Conservation (phyloP, 2,888 invertebrate species). For the Bombylius discolor region DNA sequence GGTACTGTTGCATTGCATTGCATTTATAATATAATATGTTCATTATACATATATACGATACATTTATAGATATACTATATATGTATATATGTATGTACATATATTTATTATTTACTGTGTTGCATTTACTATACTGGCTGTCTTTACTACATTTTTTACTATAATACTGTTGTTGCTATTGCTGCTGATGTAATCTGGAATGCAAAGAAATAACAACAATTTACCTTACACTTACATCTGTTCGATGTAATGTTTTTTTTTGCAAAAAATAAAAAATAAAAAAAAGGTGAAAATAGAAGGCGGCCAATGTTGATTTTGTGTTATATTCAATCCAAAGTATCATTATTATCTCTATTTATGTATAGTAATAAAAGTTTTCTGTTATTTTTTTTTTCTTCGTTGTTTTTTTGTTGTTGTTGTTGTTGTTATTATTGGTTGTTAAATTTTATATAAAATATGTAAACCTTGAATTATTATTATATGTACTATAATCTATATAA, state of each 20-base stretch:
- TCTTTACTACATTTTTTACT: no score
- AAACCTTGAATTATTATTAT: neutral
- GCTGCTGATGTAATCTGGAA: neutral
- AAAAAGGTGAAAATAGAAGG: neutral
- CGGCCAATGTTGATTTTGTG: neutral
- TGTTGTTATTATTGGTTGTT: no score
- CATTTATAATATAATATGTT: neutral
- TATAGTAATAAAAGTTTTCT: no score
- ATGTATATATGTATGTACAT: neutral
- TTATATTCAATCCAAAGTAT: no score
- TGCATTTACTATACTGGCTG: no score
- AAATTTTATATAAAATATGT: neutral
- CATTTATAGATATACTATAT: neutral
- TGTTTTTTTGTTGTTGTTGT: neutral
- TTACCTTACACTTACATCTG: neutral
- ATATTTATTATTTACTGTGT: no score
- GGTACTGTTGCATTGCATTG: no score
- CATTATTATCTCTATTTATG: no score
- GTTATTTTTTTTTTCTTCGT: neutral
- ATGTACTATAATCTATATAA: neutral
- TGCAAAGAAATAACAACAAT: neutral
- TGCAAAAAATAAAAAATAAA: neutral
- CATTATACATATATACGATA: neutral
- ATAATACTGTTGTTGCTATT: neutral
- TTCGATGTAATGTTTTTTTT: neutral